Evolutionary conservation across 2,113 vertebrate species (phyloP), one percentile per base, ranked within the genome.

Genomic region (Lycocorax pyrrhopterus): DNA sequence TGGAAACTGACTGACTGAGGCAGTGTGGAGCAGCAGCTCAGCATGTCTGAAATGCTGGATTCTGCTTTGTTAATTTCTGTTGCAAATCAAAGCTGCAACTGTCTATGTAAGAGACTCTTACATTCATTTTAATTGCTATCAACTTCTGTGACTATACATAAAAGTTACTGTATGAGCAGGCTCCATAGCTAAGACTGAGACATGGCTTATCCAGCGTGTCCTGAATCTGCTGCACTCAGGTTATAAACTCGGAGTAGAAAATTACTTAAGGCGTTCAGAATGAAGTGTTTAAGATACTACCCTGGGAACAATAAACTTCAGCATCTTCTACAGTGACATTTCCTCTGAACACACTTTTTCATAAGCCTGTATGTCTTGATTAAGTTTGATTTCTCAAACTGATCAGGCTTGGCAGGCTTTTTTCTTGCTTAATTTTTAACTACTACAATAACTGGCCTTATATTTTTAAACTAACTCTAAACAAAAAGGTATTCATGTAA

Each of bases 121-220:
- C 3, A 1, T 55, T 84, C 4, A 10, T 72, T 79, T 35, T 49
- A 58, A 29, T 53, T 35, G 39, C 20, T 37, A 1, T 41, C 41
- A 29, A 0, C 41, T 83, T 94, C 16, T 20, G 10, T 80, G n/a
- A 21, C 27, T 66, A 0, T 35, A 4, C 7, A 12, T 89, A n/a
- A 35, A 82, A 84, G 12, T 46, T 23, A 13, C 14, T 64, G 15
- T 53, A 32, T 10, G 46, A 86, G 10, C 72, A 62, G 46, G 5
- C 32, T 56, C 37, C 72, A 23, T 21, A 66, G 53, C 16, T 35
- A 32, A 39, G 26, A 12, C 8, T 33, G 35, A 76, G 29, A 13
- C 30, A 4, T 1, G 9, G 16, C 23, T 35, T 80, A 3, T 14
- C 9, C 14, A 67, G 44, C 7, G 0, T 29, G 30, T 59, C 23